Conservation (phyloP, 1,140 invertebrate species). For the Arion vulgaris region DNA sequence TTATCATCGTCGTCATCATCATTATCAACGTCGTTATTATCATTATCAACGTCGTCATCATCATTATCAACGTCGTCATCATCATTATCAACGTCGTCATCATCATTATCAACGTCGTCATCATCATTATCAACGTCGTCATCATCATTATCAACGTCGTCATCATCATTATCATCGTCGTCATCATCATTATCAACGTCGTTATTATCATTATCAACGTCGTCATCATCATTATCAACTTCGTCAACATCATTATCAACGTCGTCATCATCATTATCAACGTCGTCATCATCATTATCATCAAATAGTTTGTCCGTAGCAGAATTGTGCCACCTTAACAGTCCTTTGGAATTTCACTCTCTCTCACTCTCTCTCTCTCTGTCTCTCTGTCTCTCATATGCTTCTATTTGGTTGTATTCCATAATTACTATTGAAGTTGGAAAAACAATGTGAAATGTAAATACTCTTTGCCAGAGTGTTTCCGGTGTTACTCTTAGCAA, state of each 20-base stretch:
- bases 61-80: background rate
- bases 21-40: background rate
- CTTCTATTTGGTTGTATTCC: background rate
- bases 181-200: background rate
- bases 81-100: background rate
- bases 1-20: background rate
- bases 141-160: background rate
- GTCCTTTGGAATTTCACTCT: no score
- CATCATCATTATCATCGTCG: background rate
- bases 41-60: background rate
- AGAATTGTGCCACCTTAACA: no score
- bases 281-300: background rate
- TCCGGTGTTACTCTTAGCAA: no score
- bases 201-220: background rate
- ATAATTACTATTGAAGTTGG: background rate
- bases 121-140: background rate
- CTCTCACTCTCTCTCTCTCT: no score
- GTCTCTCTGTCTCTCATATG: no score
- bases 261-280: background rate
- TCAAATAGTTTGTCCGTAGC: no score
- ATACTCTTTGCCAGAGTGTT: no score
- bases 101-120: background rate
- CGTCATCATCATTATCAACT: no score
- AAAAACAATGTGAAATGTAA: no score
- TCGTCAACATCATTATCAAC: background rate